Percentiles rank a stretch among this genome's conserved stretches.
Conservation (phyloP, 2,888 invertebrate species). For the Pristionchus mayeri region DNA sequence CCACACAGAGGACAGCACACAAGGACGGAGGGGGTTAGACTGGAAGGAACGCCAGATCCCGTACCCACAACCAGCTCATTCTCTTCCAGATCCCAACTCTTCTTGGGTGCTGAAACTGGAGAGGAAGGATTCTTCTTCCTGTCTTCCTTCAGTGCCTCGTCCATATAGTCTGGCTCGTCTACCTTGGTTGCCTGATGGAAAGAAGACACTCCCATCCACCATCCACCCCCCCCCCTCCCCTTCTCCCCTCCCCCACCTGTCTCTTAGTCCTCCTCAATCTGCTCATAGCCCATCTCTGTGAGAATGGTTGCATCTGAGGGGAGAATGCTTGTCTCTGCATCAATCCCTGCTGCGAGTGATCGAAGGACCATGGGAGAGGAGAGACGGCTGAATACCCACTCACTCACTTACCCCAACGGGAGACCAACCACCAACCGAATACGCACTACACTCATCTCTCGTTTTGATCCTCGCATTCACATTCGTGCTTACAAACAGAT, state of each 20-base stretch:
- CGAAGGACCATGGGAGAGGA: slow-evolving; percentile 34
- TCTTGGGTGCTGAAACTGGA: neutral
- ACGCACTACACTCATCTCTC: too few relatives aligned
- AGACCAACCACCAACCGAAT: too few relatives aligned
- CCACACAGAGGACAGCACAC: slow-evolving; percentile 26
- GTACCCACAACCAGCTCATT: slow-evolving; percentile 33
- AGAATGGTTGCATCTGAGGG: slow-evolving; percentile 11
- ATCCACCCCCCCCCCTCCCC: neutral
- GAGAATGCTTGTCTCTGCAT: neutral
- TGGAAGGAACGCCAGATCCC: neutral
- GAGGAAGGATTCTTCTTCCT: neutral
- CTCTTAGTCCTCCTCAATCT: slow-evolving; percentile 25
- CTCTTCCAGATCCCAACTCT: slow-evolving; percentile 20
- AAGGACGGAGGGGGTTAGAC: neutral
- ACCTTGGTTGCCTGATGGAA: neutral
- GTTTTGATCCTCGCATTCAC: too few relatives aligned
- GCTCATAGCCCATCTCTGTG: slow-evolving; percentile 20
- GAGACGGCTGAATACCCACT: slow-evolving; percentile 19
- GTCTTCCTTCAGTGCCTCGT: slow-evolving; percentile 41
- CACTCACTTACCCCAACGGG: neutral
- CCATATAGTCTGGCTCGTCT: slow-evolving; percentile 47
- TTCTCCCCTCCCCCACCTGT: neutral
- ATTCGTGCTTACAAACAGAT: too few relatives aligned
- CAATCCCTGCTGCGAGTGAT: neutral
- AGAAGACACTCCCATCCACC: too few relatives aligned